These are phyloP conservation scores for Philereme vetulata DNA, from an alignment of 2,888 invertebrate species.

Conservation along the genomic window DNA sequence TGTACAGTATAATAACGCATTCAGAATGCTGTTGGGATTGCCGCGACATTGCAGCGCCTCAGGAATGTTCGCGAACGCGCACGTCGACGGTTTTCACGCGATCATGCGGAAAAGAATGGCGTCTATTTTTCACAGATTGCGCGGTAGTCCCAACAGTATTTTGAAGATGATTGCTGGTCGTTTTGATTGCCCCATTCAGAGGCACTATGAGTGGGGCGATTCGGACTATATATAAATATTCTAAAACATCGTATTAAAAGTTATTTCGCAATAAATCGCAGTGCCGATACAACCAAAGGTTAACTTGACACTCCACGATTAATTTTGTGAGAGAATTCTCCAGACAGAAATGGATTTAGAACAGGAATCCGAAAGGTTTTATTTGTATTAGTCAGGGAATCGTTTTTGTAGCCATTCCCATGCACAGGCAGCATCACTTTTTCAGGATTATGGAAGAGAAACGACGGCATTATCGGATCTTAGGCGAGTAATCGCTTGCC, in stretches of 20 bases:
- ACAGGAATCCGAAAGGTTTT: constrained; percentile 59
- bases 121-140: too few relatives aligned
- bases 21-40: too few relatives aligned
- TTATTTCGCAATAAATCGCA: constrained; percentile 9
- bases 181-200: too few relatives aligned
- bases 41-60: too few relatives aligned
- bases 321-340: constrained; percentile 41
- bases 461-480: constrained; percentile 77
- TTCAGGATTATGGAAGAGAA: constrained; percentile 79
- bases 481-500: constrained; percentile 67
- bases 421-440: constrained; percentile 66
- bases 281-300: constrained; percentile 13
- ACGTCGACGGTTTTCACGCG: too few relatives aligned
- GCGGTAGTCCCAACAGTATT: too few relatives aligned
- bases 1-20: too few relatives aligned
- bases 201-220: too few relatives aligned
- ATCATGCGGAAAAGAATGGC: too few relatives aligned
- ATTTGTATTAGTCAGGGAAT: constrained; percentile 63
- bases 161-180: too few relatives aligned
- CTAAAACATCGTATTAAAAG: background rate
- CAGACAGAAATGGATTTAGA: constrained; percentile 55
- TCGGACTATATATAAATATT: too few relatives aligned
- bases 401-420: constrained; percentile 61
- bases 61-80: too few relatives aligned
- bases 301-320: constrained; percentile 27